Evolutionary conservation across 2,888 invertebrate genomes (phyloP).

Genomic region (Ectemnius continuus): DNA sequence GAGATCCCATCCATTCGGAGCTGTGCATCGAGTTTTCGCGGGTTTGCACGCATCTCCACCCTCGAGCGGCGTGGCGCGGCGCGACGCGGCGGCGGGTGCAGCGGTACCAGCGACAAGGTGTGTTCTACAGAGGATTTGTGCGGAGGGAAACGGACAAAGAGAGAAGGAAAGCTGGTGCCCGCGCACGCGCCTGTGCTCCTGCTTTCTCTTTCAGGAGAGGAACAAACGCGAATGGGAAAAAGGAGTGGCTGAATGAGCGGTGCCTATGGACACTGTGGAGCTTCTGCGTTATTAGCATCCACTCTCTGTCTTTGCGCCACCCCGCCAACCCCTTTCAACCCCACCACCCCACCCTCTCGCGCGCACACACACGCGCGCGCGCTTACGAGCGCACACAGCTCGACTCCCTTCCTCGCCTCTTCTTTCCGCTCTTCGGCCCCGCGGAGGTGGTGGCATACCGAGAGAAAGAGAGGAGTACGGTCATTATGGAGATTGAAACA

Average conservation of each 20-base stretch:
- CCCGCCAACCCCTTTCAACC: no score
- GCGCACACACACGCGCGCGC: no score
- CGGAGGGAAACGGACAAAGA: neutral
- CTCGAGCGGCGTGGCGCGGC: no score
- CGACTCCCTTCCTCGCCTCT: slow-evolving; percentile 3
- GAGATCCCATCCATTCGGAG: neutral
- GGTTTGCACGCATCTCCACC: neutral
- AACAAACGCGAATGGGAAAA: slow-evolving; percentile 67
- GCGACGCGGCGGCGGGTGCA: neutral
- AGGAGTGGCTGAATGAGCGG: slow-evolving; percentile 66
- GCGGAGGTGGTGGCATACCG: slow-evolving; percentile 2
- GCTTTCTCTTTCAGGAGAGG: slow-evolving; percentile 49
- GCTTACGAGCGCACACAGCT: neutral
- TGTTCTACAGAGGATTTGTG: slow-evolving; percentile 6
- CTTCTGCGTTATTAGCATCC: slow-evolving; percentile 72
- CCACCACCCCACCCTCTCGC: no score
- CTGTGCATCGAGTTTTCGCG: neutral
- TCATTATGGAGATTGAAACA: slow-evolving; percentile 75
- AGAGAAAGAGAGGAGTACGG: slow-evolving; percentile 60
- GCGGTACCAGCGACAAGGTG: neutral
- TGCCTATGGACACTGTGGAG: slow-evolving; percentile 66
- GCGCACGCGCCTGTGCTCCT: slow-evolving; percentile 18
- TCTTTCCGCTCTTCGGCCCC: no score
- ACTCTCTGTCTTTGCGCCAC: slow-evolving; percentile 56
- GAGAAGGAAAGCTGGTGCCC: slow-evolving; percentile 8